Evolutionary conservation across 2,113 vertebrate species (phyloP), one percentile per base, ranked within the genome.

Genomic region (Ceuthmochares aereus): DNA sequence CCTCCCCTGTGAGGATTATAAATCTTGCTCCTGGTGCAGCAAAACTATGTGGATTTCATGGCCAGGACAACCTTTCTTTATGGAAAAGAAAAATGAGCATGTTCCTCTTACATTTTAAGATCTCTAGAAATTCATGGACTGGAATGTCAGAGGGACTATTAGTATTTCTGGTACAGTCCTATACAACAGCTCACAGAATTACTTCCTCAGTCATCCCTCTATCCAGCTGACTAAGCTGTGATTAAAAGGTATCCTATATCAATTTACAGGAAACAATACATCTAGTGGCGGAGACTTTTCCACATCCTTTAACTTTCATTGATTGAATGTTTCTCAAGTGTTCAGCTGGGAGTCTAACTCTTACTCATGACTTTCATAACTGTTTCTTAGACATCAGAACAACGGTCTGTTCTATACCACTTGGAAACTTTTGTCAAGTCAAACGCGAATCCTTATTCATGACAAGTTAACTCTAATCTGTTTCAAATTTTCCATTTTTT

Each of bases 241-340:
- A 73, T 83, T 91, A 85, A 89, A 83, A 85, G 45, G 22, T 47
- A 87, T 55, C 45, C 40, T 49, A 54, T 58, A 82, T 58, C 70
- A 73, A 73, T 92, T 93, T 87, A 63, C 20, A 43, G 68, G 83
- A 95, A 90, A 92, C 6, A 77, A 63, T 89, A 18, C 21, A 56
- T 93, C 43, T 81, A 72, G 7, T 14, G 60, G 26, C 23, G 27
- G 66, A 81, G 43, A 89, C 20, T 72, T 94, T 93, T 86, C 36
- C 23, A 60, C n/a, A 81, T 84, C n/a, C 58, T 87, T 88, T 93
- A 90, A 72, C 43, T 12, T 51, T 75, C 25, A 90, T 64, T 78
- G 76, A 88, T 92, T 94, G 90, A 81, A 75, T 84, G 51, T 68
- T 95, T 87, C 42, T 84, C 79, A 84, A 25, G 27, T 89, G 45